phyloP scores from a whole-genome alignment of 2,888 invertebrate species.

The Drosophila bunnanda region DNA sequence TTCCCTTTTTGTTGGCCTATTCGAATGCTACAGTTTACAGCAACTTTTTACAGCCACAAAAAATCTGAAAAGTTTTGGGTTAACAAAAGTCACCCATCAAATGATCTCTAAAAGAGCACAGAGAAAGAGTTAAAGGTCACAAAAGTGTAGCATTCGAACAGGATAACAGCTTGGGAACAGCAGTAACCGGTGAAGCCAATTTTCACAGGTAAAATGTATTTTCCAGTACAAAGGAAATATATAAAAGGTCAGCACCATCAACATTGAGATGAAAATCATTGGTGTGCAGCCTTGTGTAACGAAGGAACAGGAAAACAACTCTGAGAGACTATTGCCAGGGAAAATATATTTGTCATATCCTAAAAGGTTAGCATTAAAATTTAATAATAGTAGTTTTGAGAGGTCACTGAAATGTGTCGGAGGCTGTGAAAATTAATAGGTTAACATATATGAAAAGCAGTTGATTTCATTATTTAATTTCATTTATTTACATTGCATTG shows the following conservation, averaged over 20 bases:
- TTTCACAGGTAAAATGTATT: neutral
- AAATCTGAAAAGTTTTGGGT: neutral
- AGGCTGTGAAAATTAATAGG: neutral
- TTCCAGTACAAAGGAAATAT: neutral
- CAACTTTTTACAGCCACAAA: neutral
- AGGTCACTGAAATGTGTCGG: neutral
- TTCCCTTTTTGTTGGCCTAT: conserved; percentile 25
- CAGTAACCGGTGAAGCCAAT: neutral
- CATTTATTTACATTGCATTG: neutral
- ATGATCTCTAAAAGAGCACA: neutral
- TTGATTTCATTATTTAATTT: neutral
- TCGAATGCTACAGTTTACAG: conserved; percentile 57
- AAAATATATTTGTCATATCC: neutral
- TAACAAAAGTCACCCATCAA: neutral
- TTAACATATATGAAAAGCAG: neutral
- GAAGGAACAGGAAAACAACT: conserved; percentile 13
- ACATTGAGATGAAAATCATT: conserved; percentile 2
- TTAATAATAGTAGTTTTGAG: neutral
- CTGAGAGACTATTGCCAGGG: neutral
- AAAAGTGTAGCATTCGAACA: conserved; percentile 45
- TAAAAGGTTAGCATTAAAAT: neutral
- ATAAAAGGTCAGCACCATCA: neutral
- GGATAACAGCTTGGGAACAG: neutral
- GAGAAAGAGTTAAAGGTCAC: conserved; percentile 43
- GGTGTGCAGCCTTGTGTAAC: conserved; percentile 1